phyloP scores from a whole-genome alignment of 2,113 vertebrate genomes.

The Parotia lawesii region DNA sequence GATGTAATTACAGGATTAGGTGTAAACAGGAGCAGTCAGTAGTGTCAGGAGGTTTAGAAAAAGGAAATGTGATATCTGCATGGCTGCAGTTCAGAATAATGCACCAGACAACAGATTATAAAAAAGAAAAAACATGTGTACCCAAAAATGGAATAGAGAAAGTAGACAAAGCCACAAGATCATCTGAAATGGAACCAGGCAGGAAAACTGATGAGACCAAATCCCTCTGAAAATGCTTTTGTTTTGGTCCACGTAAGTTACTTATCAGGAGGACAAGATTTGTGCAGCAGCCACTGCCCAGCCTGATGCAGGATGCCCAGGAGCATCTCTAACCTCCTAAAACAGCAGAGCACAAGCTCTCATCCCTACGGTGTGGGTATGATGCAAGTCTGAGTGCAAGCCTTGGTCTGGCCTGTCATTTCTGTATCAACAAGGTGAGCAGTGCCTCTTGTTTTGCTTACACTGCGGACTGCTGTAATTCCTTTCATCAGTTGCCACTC shows the following conservation, averaged over 20 bases:
- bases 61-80: neutral
- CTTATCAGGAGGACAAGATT: neutral
- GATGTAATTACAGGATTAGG: neutral
- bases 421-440: neutral
- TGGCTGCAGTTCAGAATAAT: neutral
- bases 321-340: neutral
- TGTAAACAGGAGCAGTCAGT: neutral
- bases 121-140: neutral
- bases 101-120: neutral
- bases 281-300: neutral
- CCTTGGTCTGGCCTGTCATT: neutral
- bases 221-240: neutral
- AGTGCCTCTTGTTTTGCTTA: neutral
- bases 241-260: neutral
- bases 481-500: neutral
- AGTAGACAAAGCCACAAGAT: neutral
- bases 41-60: neutral
- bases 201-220: neutral
- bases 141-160: neutral
- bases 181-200: neutral
- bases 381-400: neutral
- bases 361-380: rapidly evolving
- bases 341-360: neutral
- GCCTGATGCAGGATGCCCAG: neutral
- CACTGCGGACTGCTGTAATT: neutral